Base-by-base conservation (phyloP, 2,797 vertebrate species). In the Anguilla megastoma region DNA sequence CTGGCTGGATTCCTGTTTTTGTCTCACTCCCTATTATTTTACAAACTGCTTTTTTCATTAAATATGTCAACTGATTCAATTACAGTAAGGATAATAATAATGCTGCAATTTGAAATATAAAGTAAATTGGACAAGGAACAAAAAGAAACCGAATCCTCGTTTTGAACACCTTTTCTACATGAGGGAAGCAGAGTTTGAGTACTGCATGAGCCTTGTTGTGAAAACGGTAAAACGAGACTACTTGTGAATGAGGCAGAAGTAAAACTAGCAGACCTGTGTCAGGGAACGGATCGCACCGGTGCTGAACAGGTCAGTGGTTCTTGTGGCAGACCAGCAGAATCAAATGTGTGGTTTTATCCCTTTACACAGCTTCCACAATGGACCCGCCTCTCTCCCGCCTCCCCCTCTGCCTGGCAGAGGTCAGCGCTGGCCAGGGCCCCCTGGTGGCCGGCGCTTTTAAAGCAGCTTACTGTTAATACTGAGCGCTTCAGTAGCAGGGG, bases 331-430 rank as follows among this genome's bases (percentile, higher is more conserved):
- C 92, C 93, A 87, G 92, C 89, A 92, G 92, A 94, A 95, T 94
- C 94, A 94, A 95, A 96, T 94, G 91, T 96, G 93, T 95, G 94
- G 95, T 96, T 96, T 96, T 96, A 96, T 97, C 95, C 95, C 96
- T 96, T 96, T 95, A 96, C 91, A 95, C 96, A 97, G 96, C 95
- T 97, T 96, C 96, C 95, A 96, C 95, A 96, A 96, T 95, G 96
- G 96, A 97, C 96, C 95, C 2, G 94, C 95, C 92, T 93, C 93
- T 95, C 94, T 95, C 93, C 95, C 94, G 90, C 96, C 94, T 94
- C 95, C 94, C 93, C 95, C 93, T 92, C 95, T 94, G 95, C 95
- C 93, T 95, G 94, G 95, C 95, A 95, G 95, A 95, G 96, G 96
- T 95, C 96, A 97, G 93, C 95, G 96, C 94, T 96, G 96, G 96